Evolutionary conservation across 2,797 vertebrate genomes (phyloP).

Genomic region (Syngnathus rostellatus): DNA sequence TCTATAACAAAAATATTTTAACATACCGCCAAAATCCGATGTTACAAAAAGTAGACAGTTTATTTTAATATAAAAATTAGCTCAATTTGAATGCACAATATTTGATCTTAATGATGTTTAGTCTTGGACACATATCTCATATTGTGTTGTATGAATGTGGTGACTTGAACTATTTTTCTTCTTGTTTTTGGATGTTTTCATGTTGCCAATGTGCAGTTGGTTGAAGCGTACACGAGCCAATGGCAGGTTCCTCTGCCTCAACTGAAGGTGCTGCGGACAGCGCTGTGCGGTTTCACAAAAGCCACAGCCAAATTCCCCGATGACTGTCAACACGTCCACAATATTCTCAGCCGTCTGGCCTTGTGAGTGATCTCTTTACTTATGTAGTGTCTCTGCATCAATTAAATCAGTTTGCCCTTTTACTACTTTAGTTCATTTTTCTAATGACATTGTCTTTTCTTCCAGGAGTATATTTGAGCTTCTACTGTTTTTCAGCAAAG

Average conservation of each 20-base stretch:
- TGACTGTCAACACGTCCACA: slow-evolving; percentile 92
- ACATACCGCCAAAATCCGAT: not conserved
- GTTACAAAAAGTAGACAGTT: not conserved
- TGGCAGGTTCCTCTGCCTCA: slow-evolving; percentile 98
- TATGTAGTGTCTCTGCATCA: not conserved
- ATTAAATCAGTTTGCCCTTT: not conserved
- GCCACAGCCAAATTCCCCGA: slow-evolving; percentile 84
- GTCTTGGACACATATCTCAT: not conserved
- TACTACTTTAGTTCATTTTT: not conserved
- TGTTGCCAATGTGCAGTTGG: slow-evolving; percentile 67
- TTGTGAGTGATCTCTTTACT: slow-evolving; percentile 76
- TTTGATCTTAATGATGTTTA: not conserved
- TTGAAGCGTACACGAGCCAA: slow-evolving; percentile 91
- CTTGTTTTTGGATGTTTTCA: not conserved
- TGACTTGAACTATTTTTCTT: not conserved
- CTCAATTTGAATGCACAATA: not conserved
- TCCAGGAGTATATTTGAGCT: slow-evolving; percentile 96
- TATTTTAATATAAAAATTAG: not conserved
- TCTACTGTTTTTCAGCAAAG: slow-evolving; percentile 94
- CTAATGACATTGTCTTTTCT: slow-evolving; percentile 17
- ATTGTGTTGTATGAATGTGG: not conserved
- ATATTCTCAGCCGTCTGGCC: slow-evolving; percentile 92
- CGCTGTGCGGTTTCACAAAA: slow-evolving; percentile 87
- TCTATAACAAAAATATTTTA: not conserved
- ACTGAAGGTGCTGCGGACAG: slow-evolving; percentile 88